Percentiles rank a stretch among this genome's conserved stretches.
Conservation (phyloP, 1,140 invertebrate genomes). For the Batillaria attramentaria region DNA sequence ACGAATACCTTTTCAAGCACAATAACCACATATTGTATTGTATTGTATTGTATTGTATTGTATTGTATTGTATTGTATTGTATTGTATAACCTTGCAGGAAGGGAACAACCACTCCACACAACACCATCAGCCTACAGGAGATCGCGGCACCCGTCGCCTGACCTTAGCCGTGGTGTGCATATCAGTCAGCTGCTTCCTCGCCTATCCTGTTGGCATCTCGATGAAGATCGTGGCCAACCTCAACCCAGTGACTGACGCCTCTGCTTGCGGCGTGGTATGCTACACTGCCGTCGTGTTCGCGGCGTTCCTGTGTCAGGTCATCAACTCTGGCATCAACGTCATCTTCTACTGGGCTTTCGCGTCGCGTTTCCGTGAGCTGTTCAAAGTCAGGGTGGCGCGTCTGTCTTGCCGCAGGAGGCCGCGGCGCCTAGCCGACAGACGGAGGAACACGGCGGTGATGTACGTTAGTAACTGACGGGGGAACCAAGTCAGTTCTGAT, state of each 20-base stretch:
- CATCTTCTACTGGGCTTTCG: constrained; percentile 3
- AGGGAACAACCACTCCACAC: too few relatives aligned
- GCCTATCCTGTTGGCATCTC: constrained; percentile 1
- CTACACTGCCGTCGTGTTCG: not conserved
- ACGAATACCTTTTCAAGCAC: not conserved
- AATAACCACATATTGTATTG: not conserved
- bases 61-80: not conserved
- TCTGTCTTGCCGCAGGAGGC: too few relatives aligned
- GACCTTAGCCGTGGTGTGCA: not conserved
- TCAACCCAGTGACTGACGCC: not conserved
- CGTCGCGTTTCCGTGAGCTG: not conserved
- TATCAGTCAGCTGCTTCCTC: not conserved
- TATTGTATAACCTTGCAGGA: too few relatives aligned
- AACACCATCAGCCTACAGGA: too few relatives aligned
- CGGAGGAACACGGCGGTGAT: too few relatives aligned
- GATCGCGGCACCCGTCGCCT: not conserved
- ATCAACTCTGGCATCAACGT: not conserved
- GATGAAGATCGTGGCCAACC: not conserved
- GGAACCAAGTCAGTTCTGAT: too few relatives aligned
- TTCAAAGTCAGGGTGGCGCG: not conserved
- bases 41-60: not conserved
- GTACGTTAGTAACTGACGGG: too few relatives aligned
- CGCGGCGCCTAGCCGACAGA: too few relatives aligned
- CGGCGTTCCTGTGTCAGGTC: not conserved
- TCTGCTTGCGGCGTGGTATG: not conserved